phyloP scores from a whole-genome alignment of 2,797 vertebrate species.

The Morelia viridis region DNA sequence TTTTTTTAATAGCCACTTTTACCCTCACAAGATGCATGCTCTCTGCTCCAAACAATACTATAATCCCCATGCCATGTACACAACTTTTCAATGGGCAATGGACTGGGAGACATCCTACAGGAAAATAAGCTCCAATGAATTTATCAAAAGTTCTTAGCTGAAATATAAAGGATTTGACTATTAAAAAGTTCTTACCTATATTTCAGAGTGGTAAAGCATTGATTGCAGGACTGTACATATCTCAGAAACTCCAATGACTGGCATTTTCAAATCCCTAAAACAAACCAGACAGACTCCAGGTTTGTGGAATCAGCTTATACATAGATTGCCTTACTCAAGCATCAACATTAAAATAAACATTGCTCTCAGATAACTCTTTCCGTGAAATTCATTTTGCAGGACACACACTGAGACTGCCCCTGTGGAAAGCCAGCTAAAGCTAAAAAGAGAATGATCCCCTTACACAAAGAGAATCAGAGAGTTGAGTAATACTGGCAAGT shows the following conservation, averaged over 20 bases:
- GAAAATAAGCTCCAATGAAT: background rate
- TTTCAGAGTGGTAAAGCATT: background rate
- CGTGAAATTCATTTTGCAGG: background rate
- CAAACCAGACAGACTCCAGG: background rate
- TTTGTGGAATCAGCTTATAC: background rate
- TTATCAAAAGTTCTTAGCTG: background rate
- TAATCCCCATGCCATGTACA: background rate
- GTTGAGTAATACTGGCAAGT: background rate
- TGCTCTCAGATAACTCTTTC: background rate
- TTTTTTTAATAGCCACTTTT: conserved; percentile 56
- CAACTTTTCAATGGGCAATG: background rate
- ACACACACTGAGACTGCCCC: background rate
- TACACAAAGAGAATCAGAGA: background rate
- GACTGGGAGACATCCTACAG: conserved; percentile 20
- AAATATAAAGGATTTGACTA: background rate
- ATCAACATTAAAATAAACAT: background rate
- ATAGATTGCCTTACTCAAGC: background rate
- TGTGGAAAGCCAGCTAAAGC: background rate
- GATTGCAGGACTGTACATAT: background rate
- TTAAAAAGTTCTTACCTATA: background rate
- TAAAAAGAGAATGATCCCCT: background rate
- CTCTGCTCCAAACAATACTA: conserved; percentile 31
- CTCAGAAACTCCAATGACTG: background rate
- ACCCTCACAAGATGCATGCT: conserved; percentile 41
- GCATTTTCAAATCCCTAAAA: background rate